Evolutionary conservation across 2,113 vertebrate species (phyloP).

Genomic region (Crocuta crocuta): DNA sequence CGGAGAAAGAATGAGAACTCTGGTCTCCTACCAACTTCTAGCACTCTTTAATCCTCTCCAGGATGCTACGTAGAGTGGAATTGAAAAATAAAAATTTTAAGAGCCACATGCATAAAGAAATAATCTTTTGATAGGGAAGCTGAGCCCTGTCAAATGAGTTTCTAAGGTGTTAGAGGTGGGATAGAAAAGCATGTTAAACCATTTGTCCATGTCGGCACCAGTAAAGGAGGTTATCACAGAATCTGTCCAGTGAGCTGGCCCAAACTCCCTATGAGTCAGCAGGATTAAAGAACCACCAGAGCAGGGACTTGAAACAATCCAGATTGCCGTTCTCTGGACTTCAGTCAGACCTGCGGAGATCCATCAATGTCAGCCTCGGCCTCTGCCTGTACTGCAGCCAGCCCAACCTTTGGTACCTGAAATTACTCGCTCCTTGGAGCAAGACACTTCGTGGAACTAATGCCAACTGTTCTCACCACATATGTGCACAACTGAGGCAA

Average conservation of each 20-base stretch:
- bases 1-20: not conserved
- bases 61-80: constrained; percentile 20
- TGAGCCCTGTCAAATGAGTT: not conserved
- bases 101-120: constrained; percentile 2
- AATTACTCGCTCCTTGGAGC: not conserved
- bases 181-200: not conserved
- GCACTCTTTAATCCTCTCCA: constrained; percentile 51
- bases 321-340: constrained; percentile 23
- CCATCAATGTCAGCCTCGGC: not conserved
- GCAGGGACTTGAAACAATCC: not conserved
- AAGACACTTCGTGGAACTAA: not conserved
- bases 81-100: constrained; percentile 31
- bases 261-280: not conserved
- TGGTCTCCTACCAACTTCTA: constrained; percentile 40
- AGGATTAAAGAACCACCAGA: not conserved
- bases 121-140: constrained; percentile 40
- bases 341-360: not conserved
- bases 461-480: not conserved
- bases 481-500: not conserved
- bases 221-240: not conserved
- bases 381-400: not conserved
- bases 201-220: not conserved
- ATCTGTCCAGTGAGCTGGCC: not conserved
- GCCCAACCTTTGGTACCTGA: not conserved
- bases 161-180: not conserved